Conservation (phyloP, 2,113 vertebrate genomes). For the Pteronura brasiliensis region DNA sequence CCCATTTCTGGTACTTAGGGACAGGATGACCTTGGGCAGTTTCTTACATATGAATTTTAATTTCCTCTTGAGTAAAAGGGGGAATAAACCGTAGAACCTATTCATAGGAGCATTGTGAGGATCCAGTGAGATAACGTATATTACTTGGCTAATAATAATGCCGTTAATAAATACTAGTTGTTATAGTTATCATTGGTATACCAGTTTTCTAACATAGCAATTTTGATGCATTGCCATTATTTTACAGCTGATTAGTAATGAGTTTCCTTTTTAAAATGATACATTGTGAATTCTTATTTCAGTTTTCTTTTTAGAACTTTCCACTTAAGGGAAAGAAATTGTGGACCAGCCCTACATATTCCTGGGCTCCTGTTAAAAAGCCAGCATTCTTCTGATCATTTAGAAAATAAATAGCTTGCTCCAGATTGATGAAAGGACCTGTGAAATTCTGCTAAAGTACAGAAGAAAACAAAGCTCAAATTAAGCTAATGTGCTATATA, state of each 20-base stretch:
- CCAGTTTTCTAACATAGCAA: background rate
- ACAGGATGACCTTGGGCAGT: background rate
- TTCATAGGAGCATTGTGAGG: background rate
- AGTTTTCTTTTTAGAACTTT: background rate
- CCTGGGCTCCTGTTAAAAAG: background rate
- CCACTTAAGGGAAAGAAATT: background rate
- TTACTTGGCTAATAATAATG: background rate
- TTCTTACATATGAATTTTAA: background rate
- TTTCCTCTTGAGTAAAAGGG: background rate
- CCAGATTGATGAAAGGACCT: background rate
- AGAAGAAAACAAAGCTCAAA: slow-evolving; percentile 61
- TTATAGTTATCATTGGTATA: background rate
- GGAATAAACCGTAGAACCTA: background rate
- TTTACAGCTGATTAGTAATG: background rate
- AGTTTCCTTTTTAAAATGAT: background rate
- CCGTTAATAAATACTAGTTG: background rate
- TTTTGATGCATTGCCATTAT: background rate
- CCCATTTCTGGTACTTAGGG: background rate
- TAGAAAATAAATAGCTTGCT: slow-evolving; percentile 64
- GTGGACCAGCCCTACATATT: background rate
- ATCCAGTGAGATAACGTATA: background rate
- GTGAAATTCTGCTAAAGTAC: slow-evolving; percentile 37
- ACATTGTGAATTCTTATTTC: background rate
- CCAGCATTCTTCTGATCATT: slow-evolving; percentile 37
- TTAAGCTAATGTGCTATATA: background rate